Base-by-base conservation (phyloP, 92 coral and sea anemone species). In the Scolanthus callimorphus region DNA sequence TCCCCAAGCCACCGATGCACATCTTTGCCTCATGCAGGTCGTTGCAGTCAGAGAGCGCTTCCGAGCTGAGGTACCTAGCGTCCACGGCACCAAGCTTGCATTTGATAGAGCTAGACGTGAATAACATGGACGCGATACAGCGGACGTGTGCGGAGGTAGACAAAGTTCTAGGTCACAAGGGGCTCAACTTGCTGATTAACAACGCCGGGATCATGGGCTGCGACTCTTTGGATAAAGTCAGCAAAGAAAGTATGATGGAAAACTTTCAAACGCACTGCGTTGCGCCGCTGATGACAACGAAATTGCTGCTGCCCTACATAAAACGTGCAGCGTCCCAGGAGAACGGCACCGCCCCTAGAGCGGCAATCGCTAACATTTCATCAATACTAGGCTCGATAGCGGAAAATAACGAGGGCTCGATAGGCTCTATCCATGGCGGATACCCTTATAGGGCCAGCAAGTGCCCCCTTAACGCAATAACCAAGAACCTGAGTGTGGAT, bases 1-100 rank as follows among this genome's bases (percentile, higher is more conserved):
- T 84, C 3, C 59, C 67, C 10, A 57, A 61, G 17, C 78, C 91
- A 51, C 96, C 96, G 17, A 44, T 70, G 38, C 62, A 68, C 24
- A 39, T 89, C 50, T 89, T 89, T 54, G 97, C 97, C 25, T 75
- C 97, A 3, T 85, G 79, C 31, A 63, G 88, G 21, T 70, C 87
- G 13, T 41, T 70, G 39, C 37, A 74, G 19, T 55, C 84, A 1
- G 83, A 78, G 28, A 75, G 66, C 6, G 76, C 91, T 15, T 48
- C 68, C 12, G 88, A 83, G 31, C 76, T 89, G 51, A 71, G 65
- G 27, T 19, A 70, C 27, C 64, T 89, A 27, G 69, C 70, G 30
- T 54, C 65, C 31, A 48, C 26, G 19, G 64, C 69, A 59, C 25
- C 79, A 8, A 80, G 69, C 39, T 62, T 89, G 8, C 60, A 49